A percentile compares a stretch with the other conserved stretches of the same genome.
These are phyloP conservation scores for Seira musarum DNA, from an alignment of 2,888 invertebrate genomes.

Conservation along the genomic window DNA sequence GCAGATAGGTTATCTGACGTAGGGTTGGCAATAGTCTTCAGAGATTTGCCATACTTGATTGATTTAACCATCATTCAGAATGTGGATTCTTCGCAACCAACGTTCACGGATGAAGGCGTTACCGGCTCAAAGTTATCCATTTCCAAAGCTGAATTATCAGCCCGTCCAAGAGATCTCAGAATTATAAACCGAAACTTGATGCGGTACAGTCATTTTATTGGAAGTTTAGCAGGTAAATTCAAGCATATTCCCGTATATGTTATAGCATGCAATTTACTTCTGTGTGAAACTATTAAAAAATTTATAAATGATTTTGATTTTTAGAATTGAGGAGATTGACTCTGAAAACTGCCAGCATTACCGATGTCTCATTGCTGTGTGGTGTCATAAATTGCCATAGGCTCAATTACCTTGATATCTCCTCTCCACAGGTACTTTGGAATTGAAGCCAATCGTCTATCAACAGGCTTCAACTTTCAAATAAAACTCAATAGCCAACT, in stretches of 20 bases:
- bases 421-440: constrained; percentile 48
- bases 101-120: constrained; percentile 44
- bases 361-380: constrained; percentile 43
- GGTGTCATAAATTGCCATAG: constrained; percentile 43
- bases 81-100: constrained; percentile 29
- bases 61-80: constrained; percentile 41
- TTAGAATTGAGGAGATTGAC: constrained; percentile 40
- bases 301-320: no score
- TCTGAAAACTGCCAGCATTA: constrained; percentile 30
- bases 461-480: no score
- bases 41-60: constrained; percentile 42
- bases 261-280: no score
- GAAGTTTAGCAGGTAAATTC: constrained; percentile 34
- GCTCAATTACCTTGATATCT: constrained; percentile 29
- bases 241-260: no score
- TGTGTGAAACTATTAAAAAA: not conserved
- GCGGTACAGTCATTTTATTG: constrained; percentile 46
- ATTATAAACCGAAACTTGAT: constrained; percentile 38
- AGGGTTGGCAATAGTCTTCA: constrained; percentile 41
- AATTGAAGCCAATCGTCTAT: no score
- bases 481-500: no score
- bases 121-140: constrained; percentile 40
- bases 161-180: constrained; percentile 34
- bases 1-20: constrained; percentile 36
- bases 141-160: constrained; percentile 22